phyloP scores from a whole-genome alignment of 2,113 vertebrate species.

The Pseudonaja textilis region DNA sequence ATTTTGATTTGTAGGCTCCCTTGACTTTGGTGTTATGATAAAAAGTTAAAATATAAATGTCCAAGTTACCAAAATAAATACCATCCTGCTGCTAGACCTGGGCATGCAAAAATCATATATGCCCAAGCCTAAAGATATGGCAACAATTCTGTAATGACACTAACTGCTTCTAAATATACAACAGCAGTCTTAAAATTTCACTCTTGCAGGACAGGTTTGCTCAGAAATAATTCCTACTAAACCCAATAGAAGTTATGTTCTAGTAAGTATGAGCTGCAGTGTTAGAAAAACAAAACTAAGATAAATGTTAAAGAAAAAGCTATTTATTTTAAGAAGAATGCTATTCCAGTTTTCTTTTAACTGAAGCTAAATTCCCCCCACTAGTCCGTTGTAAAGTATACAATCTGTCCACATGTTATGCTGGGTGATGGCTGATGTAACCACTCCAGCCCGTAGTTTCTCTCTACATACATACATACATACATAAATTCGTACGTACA shows the following conservation, averaged over 20 bases:
- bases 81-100: neutral
- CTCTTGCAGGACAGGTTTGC: neutral
- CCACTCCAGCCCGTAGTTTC: constrained; percentile 62
- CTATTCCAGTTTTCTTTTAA: constrained; percentile 46
- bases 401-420: constrained; percentile 56
- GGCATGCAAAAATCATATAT: neutral
- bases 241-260: neutral
- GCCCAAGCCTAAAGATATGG: neutral
- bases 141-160: neutral
- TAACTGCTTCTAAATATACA: neutral
- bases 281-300: constrained; percentile 23
- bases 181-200: neutral
- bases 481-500: neutral
- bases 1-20: neutral
- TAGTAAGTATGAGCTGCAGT: neutral
- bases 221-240: neutral
- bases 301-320: constrained; percentile 39
- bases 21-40: neutral
- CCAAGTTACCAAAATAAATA: neutral
- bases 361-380: constrained; percentile 52
- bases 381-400: constrained; percentile 35
- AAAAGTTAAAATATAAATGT: neutral
- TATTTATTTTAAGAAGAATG: constrained; percentile 39
- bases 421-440: constrained; percentile 58
- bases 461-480: constrained; percentile 38